phyloP scores from a whole-genome alignment of 2,888 invertebrate genomes.

The Orchestes rusci region DNA sequence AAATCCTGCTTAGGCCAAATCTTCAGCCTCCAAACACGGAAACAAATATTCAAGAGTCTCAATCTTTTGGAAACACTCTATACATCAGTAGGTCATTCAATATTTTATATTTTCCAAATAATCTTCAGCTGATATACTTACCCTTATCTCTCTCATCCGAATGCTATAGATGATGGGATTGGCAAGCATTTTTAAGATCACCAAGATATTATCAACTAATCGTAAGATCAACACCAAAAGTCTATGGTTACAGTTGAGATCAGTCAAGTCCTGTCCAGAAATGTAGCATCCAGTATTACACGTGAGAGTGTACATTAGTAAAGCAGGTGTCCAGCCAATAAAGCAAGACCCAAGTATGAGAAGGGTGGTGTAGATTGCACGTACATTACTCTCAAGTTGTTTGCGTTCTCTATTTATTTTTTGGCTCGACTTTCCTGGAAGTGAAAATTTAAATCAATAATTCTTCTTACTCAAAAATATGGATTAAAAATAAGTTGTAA shows the following conservation, averaged over 20 bases:
- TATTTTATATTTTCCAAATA: no score
- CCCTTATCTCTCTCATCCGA: constrained; percentile 58
- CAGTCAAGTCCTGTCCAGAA: constrained; percentile 12
- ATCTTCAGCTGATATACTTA: no score
- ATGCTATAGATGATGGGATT: constrained; percentile 62
- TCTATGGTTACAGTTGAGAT: constrained; percentile 18
- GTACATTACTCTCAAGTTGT: constrained; percentile 46
- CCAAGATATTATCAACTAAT: constrained; percentile 45
- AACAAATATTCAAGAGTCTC: no score
- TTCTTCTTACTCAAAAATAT: no score
- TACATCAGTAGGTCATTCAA: no score
- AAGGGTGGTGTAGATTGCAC: constrained; percentile 56
- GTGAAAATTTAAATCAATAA: no score
- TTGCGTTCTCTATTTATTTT: constrained; percentile 35
- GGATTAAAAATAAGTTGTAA: no score
- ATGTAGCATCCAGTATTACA: constrained; percentile 38
- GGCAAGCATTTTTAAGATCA: constrained; percentile 55
- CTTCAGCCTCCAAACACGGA: no score
- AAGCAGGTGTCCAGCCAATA: constrained; percentile 57
- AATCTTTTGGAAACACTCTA: no score
- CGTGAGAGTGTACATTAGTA: constrained; percentile 50
- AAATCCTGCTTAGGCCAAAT: no score
- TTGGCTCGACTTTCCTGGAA: constrained; percentile 23
- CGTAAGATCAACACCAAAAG: constrained; percentile 20
- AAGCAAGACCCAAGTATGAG: constrained; percentile 54